Conservation (phyloP, 2,797 vertebrate genomes). For the Ciconia nigra region DNA sequence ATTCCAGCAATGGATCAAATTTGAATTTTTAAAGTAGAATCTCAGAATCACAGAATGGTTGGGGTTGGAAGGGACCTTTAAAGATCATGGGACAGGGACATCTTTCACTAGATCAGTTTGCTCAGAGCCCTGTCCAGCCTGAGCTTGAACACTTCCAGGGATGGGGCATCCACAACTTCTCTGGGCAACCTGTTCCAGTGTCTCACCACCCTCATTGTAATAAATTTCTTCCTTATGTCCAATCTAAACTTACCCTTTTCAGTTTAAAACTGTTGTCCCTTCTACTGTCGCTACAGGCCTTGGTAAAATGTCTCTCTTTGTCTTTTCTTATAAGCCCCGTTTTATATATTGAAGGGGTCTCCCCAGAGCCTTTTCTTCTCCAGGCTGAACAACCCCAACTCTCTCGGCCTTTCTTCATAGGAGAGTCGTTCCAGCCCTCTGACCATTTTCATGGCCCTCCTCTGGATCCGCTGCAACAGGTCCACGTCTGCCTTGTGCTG, state of each 20-base stretch:
- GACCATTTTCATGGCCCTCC: not conserved
- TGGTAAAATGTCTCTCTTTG: not conserved
- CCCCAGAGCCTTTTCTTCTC: not conserved
- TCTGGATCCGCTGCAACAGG: not conserved
- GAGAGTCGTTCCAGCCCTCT: not conserved
- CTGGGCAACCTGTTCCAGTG: too few relatives aligned
- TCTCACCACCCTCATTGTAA: too few relatives aligned
- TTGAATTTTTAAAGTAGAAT: not conserved
- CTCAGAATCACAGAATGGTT: not conserved
- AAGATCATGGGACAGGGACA: not conserved
- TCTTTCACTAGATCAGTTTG: not conserved
- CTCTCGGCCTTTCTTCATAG: not conserved
- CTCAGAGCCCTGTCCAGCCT: not conserved
- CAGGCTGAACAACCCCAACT: not conserved
- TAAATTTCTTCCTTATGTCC: too few relatives aligned
- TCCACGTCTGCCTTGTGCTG: not conserved
- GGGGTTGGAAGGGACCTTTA: not conserved
- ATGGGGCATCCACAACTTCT: not conserved
- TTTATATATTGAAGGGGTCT: not conserved
- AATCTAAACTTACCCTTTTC: not conserved
- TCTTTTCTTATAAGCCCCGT: not conserved
- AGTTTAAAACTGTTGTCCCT: not conserved
- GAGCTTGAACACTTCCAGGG: not conserved
- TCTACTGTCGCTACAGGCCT: too few relatives aligned
- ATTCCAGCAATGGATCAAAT: not conserved